Conservation (phyloP, 2,888 invertebrate species). For the Drosophila infuscata region DNA sequence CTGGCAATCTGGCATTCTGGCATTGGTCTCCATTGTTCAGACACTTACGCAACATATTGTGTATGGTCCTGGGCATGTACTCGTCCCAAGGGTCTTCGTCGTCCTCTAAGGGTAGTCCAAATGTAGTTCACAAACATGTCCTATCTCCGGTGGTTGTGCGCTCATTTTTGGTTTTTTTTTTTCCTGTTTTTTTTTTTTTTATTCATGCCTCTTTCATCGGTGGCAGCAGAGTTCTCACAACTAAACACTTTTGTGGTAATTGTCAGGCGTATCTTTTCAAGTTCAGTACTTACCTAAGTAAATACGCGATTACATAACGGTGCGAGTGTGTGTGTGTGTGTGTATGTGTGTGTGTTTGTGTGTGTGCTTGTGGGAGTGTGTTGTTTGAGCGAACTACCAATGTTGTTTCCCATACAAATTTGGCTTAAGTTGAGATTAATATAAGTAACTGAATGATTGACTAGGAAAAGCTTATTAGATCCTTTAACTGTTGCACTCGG, state of each 20-base stretch:
- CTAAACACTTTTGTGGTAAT: slow-evolving; percentile 50
- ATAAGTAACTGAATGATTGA: neutral
- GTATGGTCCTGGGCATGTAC: slow-evolving; percentile 46
- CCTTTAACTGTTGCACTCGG: neutral
- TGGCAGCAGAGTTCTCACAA: slow-evolving; percentile 41
- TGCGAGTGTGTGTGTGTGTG: neutral
- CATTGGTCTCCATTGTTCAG: slow-evolving; percentile 65
- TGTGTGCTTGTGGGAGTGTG: neutral
- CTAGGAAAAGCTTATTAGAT: neutral
- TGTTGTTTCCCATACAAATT: neutral
- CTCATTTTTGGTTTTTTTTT: neutral
- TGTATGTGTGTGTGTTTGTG: neutral
- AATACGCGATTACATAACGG: slow-evolving; percentile 32
- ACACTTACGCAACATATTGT: slow-evolving; percentile 75
- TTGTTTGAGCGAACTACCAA: neutral
- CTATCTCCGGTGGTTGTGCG: slow-evolving; percentile 29
- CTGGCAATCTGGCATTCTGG: neutral
- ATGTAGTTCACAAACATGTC: slow-evolving; percentile 17
- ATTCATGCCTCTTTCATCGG: slow-evolving; percentile 23
- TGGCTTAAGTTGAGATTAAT: neutral
- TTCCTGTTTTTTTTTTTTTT: too few relatives aligned
- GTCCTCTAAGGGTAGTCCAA: slow-evolving; percentile 41
- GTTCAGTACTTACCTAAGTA: slow-evolving; percentile 60
- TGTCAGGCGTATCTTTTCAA: slow-evolving; percentile 61
- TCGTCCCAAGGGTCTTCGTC: slow-evolving; percentile 29